Conservation (phyloP, 2,888 invertebrate genomes). For the Trachelus stipa region DNA sequence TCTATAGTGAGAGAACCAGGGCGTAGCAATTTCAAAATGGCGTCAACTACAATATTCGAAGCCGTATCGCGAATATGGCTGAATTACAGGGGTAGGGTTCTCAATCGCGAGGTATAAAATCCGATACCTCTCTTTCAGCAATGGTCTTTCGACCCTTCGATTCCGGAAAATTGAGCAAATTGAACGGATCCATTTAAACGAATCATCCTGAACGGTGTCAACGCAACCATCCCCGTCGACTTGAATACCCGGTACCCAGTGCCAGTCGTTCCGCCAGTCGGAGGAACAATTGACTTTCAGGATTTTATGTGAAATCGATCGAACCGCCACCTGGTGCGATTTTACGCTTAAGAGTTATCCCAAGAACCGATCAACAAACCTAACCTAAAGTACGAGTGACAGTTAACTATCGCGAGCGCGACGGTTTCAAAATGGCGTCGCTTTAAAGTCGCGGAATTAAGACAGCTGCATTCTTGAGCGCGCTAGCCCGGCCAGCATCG, state of each 20-base stretch:
- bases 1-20: neutral
- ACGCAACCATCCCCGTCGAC: neutral
- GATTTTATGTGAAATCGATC: neutral
- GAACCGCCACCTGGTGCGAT: neutral
- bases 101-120: neutral
- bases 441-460: conserved; percentile 46
- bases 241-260: neutral
- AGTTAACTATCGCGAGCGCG: neutral
- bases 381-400: neutral
- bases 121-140: neutral
- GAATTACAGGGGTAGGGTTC: neutral
- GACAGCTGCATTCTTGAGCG: conserved; percentile 46
- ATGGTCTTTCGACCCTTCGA: neutral
- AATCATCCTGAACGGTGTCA: neutral
- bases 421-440: conserved; percentile 52
- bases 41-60: neutral
- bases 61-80: neutral
- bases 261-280: neutral
- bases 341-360: neutral
- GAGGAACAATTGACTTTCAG: neutral
- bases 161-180: neutral
- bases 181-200: neutral
- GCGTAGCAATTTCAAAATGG: neutral
- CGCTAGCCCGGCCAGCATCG: conserved; percentile 64
- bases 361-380: neutral